A percentile compares a stretch with the other conserved stretches of the same genome.
phyloP scores from a whole-genome alignment of 2,113 vertebrate species.

The Diphyllodes magnificus region DNA sequence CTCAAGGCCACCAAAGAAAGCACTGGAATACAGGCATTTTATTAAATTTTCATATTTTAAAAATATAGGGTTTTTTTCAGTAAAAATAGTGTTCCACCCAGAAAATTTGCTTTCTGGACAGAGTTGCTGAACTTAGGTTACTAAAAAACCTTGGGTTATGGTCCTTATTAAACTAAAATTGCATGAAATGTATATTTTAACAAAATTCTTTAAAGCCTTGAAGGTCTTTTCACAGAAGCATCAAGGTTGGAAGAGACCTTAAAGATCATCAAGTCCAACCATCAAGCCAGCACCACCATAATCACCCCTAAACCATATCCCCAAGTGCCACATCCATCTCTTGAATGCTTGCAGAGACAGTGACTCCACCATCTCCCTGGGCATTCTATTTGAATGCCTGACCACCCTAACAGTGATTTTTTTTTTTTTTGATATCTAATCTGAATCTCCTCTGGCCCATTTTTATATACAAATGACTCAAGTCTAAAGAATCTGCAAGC shows the following conservation, averaged over 20 bases:
- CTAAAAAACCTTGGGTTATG: neutral
- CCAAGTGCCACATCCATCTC: neutral
- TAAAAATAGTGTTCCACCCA: neutral
- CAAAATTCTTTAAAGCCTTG: neutral
- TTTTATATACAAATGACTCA: neutral
- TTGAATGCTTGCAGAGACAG: neutral
- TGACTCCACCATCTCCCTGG: neutral
- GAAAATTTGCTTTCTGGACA: neutral
- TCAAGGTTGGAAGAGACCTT: neutral
- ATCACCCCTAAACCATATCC: neutral
- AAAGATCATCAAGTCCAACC: neutral
- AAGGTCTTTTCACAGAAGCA: neutral
- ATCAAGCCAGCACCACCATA: neutral
- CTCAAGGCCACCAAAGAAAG: neutral
- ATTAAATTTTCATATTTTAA: neutral
- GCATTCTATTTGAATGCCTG: neutral
- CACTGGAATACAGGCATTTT: neutral
- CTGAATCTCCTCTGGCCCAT: neutral
- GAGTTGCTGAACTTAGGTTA: neutral
- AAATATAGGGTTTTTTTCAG: neutral
- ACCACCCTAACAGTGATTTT: neutral
- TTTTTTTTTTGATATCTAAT: neutral
- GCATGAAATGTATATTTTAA: neutral
- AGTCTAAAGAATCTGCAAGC: neutral
- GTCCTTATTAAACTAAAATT: neutral